Evolutionary conservation across 2,113 vertebrate genomes (phyloP).

Genomic region (Microtus pennsylvanicus): DNA sequence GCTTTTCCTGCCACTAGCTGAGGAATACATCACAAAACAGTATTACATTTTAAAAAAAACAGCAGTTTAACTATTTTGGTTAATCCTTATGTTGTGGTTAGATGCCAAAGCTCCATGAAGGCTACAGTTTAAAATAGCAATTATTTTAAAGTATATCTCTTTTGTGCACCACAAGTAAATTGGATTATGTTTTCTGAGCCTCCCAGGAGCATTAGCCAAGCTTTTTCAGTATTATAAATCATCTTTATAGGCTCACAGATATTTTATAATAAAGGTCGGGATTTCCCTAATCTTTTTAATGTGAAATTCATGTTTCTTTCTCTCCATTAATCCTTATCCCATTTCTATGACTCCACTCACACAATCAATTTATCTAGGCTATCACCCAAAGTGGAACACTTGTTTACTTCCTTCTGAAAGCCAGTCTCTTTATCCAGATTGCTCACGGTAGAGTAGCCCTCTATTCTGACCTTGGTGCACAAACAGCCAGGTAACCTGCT

Average conservation of each 20-base stretch:
- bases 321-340: conserved; percentile 80
- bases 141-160: conserved; percentile 81
- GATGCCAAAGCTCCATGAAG: conserved; percentile 72
- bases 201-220: conserved; percentile 72
- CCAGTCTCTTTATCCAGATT: conserved; percentile 61
- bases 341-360: conserved; percentile 73
- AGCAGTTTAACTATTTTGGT: conserved; percentile 65
- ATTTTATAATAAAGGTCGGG: conserved; percentile 61
- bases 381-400: conserved; percentile 72
- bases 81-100: conserved; percentile 76
- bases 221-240: conserved; percentile 78
- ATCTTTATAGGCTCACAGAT: conserved; percentile 68
- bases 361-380: conserved; percentile 80
- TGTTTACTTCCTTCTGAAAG: conserved; percentile 72
- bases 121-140: conserved; percentile 79
- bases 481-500: conserved; percentile 24
- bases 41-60: conserved; percentile 23
- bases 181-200: conserved; percentile 77
- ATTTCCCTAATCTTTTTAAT: conserved; percentile 77
- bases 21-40: conserved; percentile 12
- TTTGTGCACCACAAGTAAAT: conserved; percentile 78
- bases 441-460: conserved; percentile 16
- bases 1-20: conserved; percentile 46
- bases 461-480: conserved; percentile 41
- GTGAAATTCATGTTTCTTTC: conserved; percentile 75